Evolutionary conservation across 1,140 invertebrate genomes (phyloP).

Genomic region (Drosophila azteca): DNA sequence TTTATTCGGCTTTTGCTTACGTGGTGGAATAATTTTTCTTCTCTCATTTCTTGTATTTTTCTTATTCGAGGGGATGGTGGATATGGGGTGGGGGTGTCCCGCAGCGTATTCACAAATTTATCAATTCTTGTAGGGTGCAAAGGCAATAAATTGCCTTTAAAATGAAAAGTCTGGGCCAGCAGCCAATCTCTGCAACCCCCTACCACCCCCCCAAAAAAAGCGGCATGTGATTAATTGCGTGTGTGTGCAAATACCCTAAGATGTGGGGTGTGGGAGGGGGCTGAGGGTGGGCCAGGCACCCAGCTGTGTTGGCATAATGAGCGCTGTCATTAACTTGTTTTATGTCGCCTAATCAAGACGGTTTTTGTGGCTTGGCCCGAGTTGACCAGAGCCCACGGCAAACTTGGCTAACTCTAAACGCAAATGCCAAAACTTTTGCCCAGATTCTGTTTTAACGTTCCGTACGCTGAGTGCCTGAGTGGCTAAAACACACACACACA

Average conservation of each 20-base stretch:
- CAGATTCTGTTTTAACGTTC: slow-evolving; percentile 3
- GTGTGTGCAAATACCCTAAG: slow-evolving; percentile 13
- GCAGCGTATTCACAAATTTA: slow-evolving; percentile 49
- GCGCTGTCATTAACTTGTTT: slow-evolving; percentile 76
- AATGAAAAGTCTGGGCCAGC: slow-evolving; percentile 19
- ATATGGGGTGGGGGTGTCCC: slow-evolving; percentile 1
- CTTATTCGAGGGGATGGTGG: neutral
- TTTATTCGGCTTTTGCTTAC: slow-evolving; percentile 58
- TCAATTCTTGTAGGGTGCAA: slow-evolving; percentile 41
- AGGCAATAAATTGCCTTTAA: slow-evolving; percentile 38
- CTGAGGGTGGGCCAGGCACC: neutral
- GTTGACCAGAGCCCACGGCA: slow-evolving; percentile 3
- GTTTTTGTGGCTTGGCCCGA: slow-evolving; percentile 33
- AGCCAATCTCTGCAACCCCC: neutral
- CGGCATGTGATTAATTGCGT: slow-evolving; percentile 45
- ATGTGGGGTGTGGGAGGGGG: neutral
- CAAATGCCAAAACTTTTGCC: slow-evolving; percentile 2
- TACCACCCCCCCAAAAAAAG: neutral
- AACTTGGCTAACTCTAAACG: too few relatives aligned
- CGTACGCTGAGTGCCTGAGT: too few relatives aligned
- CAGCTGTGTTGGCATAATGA: slow-evolving; percentile 57
- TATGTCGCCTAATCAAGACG: slow-evolving; percentile 68
- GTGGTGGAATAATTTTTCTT: neutral
- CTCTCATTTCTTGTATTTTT: slow-evolving; percentile 23
- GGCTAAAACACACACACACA: too few relatives aligned